A percentile compares a stretch with the other conserved stretches of the same genome.
Evolutionary conservation across 1,140 invertebrate species (phyloP).

Genomic region (Lamellibrachia luymesi): DNA sequence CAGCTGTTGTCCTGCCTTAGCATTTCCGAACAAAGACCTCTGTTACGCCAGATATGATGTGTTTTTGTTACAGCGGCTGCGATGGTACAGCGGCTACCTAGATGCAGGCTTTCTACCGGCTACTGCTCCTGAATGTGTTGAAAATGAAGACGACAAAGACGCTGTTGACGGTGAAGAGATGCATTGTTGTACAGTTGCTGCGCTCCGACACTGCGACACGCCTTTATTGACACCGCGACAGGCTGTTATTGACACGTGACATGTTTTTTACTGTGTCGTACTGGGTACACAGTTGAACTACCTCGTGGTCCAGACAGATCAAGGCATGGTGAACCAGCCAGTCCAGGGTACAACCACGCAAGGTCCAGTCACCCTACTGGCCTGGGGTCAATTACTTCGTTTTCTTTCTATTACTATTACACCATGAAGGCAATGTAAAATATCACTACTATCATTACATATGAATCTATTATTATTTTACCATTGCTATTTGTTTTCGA

Average conservation of each 20-base stretch:
- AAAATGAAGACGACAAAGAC: neutral
- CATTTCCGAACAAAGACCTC: neutral
- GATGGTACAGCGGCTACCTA: neutral
- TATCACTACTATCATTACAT: no score
- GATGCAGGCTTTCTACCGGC: neutral
- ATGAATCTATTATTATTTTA: no score
- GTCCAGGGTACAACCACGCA: neutral
- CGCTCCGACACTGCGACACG: neutral
- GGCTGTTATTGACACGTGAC: neutral
- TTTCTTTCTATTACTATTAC: neutral
- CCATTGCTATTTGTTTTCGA: no score
- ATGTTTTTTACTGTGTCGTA: no score
- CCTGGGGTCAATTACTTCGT: neutral
- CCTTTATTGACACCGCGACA: neutral
- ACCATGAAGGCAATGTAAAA: neutral
- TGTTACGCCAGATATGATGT: no score
- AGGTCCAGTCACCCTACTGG: no score
- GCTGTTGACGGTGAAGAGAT: neutral
- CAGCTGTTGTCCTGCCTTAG: neutral
- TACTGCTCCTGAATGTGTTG: neutral
- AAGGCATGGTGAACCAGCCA: neutral
- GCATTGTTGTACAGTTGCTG: neutral
- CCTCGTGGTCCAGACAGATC: neutral
- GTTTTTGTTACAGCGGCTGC: neutral
- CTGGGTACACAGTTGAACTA: neutral